phyloP scores from a whole-genome alignment of 2,888 invertebrate species.

The Eretmocerus hayati region DNA sequence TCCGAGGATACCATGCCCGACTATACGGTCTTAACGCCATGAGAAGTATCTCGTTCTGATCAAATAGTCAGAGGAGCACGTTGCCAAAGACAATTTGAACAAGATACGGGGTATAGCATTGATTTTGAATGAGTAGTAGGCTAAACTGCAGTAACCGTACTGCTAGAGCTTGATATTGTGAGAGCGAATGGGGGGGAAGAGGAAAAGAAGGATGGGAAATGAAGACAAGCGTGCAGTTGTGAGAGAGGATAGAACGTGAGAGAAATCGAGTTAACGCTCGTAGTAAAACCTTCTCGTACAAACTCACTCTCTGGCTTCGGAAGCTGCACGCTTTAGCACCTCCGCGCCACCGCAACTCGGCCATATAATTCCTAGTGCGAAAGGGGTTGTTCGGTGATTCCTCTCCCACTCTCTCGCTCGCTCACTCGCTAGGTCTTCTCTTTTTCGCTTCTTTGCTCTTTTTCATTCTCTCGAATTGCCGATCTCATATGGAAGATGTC shows the following conservation, averaged over 20 bases:
- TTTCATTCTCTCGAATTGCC: too few relatives aligned
- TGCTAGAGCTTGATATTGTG: not conserved
- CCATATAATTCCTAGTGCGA: slow-evolving; percentile 28
- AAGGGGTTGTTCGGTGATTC: slow-evolving; percentile 28
- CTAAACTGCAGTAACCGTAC: not conserved
- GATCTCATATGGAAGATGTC: too few relatives aligned
- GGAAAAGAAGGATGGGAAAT: not conserved
- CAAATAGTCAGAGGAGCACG: slow-evolving; percentile 4
- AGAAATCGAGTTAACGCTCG: slow-evolving; percentile 41
- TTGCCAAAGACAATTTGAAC: slow-evolving; percentile 2
- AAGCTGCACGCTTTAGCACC: slow-evolving; percentile 29
- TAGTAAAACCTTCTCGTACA: slow-evolving; percentile 37
- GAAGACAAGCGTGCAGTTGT: not conserved
- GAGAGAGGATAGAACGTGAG: slow-evolving; percentile 12
- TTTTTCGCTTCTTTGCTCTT: not conserved
- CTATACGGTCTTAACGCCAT: too few relatives aligned
- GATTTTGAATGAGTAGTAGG: not conserved
- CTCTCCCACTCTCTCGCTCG: slow-evolving; percentile 5
- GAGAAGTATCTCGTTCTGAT: too few relatives aligned
- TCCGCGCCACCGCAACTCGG: slow-evolving; percentile 28
- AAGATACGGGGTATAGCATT: not conserved
- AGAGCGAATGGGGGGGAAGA: not conserved
- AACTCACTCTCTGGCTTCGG: slow-evolving; percentile 28
- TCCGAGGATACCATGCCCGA: too few relatives aligned
- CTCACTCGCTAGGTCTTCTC: not conserved